phyloP scores from a whole-genome alignment of 2,888 invertebrate genomes.

The Drosophila niveifrons region DNA sequence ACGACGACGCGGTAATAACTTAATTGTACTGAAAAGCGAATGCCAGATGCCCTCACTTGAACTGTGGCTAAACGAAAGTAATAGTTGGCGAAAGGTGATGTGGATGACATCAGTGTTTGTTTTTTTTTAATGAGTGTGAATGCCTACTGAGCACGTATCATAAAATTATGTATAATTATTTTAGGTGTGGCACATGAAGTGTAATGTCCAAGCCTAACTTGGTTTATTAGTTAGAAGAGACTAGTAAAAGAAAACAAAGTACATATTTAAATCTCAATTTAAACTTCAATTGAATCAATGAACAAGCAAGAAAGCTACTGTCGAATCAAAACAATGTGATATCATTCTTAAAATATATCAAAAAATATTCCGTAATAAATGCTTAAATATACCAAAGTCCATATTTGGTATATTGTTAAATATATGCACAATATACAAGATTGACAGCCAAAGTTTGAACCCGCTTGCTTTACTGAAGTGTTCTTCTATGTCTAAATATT shows the following conservation, averaged over 20 bases:
- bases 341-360: too few relatives aligned
- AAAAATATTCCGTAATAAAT: too few relatives aligned
- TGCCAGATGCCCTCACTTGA: conserved; percentile 27
- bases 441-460: too few relatives aligned
- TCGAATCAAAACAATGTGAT: too few relatives aligned
- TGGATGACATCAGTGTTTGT: not conserved
- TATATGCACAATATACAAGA: too few relatives aligned
- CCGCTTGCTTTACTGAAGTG: too few relatives aligned
- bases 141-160: not conserved
- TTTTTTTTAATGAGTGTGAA: not conserved
- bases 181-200: not conserved
- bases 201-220: not conserved
- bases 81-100: not conserved
- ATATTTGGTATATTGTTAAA: too few relatives aligned
- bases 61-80: not conserved
- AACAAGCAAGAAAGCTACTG: too few relatives aligned
- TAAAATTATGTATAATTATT: not conserved
- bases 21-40: not conserved
- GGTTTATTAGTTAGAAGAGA: not conserved
- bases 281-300: not conserved
- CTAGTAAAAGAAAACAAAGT: too few relatives aligned
- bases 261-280: too few relatives aligned
- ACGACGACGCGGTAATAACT: conserved; percentile 1
- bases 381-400: too few relatives aligned
- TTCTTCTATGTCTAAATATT: too few relatives aligned